Evolutionary conservation across 2,888 invertebrate species (phyloP).

Genomic region (Polydrusus tereticollis): DNA sequence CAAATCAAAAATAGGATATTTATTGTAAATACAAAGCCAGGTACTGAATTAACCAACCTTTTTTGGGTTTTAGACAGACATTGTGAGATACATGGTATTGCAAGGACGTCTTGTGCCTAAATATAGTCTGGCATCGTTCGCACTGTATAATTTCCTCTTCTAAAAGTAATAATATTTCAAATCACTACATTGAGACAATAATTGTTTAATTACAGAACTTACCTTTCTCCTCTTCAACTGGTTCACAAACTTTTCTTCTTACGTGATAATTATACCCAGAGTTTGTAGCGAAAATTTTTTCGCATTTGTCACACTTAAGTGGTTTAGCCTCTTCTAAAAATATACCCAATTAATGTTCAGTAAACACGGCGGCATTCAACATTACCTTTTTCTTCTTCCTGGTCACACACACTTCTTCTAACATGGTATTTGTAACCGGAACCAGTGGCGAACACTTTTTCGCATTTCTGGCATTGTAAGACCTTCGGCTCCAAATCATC

Average conservation of each 20-base stretch:
- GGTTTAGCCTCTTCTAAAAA: constrained; percentile 39
- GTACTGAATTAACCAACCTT: constrained; percentile 26
- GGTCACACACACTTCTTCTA: constrained; percentile 44
- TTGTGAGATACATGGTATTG: constrained; percentile 42
- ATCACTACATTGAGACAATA: not conserved
- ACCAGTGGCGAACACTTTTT: constrained; percentile 44
- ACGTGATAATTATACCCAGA: constrained; percentile 43
- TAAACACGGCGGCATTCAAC: too few relatives aligned
- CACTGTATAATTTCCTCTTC: constrained; percentile 46
- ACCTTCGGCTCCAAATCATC: constrained; percentile 45
- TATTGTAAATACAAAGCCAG: not conserved
- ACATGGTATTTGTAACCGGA: constrained; percentile 46
- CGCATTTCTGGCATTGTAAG: constrained; percentile 43
- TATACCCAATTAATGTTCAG: not conserved
- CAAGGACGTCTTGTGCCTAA: constrained; percentile 40
- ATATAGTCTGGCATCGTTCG: constrained; percentile 37
- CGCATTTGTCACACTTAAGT: constrained; percentile 30
- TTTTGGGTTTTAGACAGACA: constrained; percentile 46
- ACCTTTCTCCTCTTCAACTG: constrained; percentile 44
- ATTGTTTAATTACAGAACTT: too few relatives aligned
- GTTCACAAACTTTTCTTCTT: constrained; percentile 44
- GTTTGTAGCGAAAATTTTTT: constrained; percentile 44
- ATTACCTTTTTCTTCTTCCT: constrained; percentile 42
- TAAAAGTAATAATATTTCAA: constrained; percentile 12
- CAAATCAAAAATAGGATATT: constrained; percentile 1